Conservation (phyloP, 2,113 vertebrate species). For the Cephalopholis sonnerati region DNA sequence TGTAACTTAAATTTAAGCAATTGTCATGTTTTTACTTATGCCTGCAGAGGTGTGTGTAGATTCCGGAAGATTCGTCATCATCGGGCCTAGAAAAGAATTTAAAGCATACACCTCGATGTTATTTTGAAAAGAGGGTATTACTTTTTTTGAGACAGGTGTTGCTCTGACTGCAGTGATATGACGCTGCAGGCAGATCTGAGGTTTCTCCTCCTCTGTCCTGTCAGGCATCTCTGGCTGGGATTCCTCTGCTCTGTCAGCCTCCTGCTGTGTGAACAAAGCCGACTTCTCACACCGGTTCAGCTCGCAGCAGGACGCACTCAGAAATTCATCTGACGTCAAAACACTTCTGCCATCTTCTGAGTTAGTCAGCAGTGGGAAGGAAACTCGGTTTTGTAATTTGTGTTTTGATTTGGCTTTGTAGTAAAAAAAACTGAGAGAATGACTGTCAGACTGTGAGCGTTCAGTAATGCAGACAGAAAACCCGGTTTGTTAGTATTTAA, state of each 20-base stretch:
- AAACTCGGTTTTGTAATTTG: conserved; percentile 47
- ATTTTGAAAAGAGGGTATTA: background rate
- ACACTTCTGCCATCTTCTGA: conserved; percentile 33
- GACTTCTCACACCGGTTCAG: conserved; percentile 64
- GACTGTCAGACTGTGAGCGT: conserved; percentile 30
- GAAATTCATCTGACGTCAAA: conserved; percentile 53
- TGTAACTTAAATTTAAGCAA: background rate
- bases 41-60: background rate
- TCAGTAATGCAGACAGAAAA: conserved; percentile 33
- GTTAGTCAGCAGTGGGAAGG: conserved; percentile 37
- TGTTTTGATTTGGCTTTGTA: conserved; percentile 41
- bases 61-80: background rate
- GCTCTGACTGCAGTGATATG: conserved; percentile 19
- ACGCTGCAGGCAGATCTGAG: conserved; percentile 42
- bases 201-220: conserved; percentile 44
- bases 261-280: conserved; percentile 67
- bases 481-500: conserved; percentile 28
- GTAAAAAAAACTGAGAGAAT: conserved; percentile 14
- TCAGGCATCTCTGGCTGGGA: conserved; percentile 35
- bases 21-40: background rate
- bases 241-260: conserved; percentile 53
- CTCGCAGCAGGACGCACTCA: conserved; percentile 58
- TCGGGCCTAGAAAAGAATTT: background rate
- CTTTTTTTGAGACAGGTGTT: conserved; percentile 27
- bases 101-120: background rate